phyloP scores from a whole-genome alignment of 2,797 vertebrate species.

The Rhinophrynus dorsalis region DNA sequence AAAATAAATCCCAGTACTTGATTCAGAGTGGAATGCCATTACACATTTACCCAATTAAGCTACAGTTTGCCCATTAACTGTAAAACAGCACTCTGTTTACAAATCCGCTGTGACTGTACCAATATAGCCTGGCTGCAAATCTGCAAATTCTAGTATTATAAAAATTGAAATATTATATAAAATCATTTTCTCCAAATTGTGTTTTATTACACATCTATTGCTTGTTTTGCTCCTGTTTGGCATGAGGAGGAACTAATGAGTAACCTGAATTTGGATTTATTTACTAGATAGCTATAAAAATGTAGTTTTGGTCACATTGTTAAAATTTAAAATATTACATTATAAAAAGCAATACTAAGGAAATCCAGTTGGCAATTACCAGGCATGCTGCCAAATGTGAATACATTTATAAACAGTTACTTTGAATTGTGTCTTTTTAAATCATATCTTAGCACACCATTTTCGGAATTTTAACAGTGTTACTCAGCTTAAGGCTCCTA shows the following conservation, averaged over 20 bases:
- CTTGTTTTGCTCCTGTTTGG: not conserved
- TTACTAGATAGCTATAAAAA: not conserved
- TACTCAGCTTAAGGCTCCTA: not conserved
- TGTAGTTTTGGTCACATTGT: not conserved
- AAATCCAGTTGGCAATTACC: not conserved
- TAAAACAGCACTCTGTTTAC: not conserved
- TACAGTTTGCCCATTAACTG: not conserved
- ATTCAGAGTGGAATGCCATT: no score
- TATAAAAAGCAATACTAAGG: not conserved
- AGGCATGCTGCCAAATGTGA: constrained; percentile 8
- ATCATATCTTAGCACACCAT: constrained; percentile 5
- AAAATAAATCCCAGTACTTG: no score
- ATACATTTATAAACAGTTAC: constrained; percentile 21
- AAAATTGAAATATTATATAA: not conserved
- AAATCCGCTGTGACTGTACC: no score
- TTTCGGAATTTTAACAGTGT: not conserved
- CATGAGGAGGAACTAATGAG: not conserved
- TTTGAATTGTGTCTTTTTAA: constrained; percentile 10
- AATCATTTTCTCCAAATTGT: not conserved
- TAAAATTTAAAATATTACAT: not conserved
- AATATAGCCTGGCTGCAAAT: not conserved
- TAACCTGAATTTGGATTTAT: not conserved
- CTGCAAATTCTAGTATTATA: not conserved
- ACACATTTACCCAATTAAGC: no score
- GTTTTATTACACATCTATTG: not conserved